phyloP scores from a whole-genome alignment of 2,113 vertebrate genomes.

The Zosterops pallidus region DNA sequence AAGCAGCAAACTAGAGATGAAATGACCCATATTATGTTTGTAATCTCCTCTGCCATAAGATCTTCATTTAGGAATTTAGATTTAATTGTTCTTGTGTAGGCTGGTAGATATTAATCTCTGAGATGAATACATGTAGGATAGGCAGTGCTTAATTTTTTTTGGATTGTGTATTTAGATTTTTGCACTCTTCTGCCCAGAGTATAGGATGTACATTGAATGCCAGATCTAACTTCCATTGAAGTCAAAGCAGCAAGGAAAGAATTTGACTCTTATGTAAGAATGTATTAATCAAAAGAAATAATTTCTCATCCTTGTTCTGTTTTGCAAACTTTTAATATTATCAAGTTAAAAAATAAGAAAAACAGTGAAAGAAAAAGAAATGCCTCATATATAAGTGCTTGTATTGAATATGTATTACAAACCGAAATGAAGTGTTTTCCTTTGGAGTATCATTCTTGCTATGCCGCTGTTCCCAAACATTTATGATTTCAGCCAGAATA shows the following conservation, averaged over 20 bases:
- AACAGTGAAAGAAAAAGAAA: not conserved
- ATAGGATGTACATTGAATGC: not conserved
- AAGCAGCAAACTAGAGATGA: constrained; percentile 7
- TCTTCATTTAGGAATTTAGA: constrained; percentile 12
- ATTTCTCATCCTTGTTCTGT: not conserved
- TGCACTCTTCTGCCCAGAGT: not conserved
- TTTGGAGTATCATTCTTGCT: constrained; percentile 22
- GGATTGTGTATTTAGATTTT: not conserved
- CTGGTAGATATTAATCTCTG: constrained; percentile 8
- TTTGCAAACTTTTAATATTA: constrained; percentile 17
- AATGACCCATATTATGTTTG: not conserved
- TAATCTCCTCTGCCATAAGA: not conserved
- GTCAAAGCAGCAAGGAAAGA: not conserved
- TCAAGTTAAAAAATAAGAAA: not conserved
- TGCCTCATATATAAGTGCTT: not conserved
- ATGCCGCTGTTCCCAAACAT: constrained; percentile 43
- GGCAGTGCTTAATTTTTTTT: constrained; percentile 4
- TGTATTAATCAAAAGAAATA: not conserved
- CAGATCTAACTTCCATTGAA: not conserved
- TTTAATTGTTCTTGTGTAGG: constrained; percentile 42
- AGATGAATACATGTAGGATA: not conserved
- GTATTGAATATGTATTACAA: constrained; percentile 14
- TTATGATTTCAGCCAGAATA: constrained; percentile 4
- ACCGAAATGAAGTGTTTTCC: constrained; percentile 41
- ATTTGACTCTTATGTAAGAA: not conserved